These are phyloP conservation scores for Taphrorychus bicolor DNA, from an alignment of 2,888 invertebrate species.

Conservation along the genomic window DNA sequence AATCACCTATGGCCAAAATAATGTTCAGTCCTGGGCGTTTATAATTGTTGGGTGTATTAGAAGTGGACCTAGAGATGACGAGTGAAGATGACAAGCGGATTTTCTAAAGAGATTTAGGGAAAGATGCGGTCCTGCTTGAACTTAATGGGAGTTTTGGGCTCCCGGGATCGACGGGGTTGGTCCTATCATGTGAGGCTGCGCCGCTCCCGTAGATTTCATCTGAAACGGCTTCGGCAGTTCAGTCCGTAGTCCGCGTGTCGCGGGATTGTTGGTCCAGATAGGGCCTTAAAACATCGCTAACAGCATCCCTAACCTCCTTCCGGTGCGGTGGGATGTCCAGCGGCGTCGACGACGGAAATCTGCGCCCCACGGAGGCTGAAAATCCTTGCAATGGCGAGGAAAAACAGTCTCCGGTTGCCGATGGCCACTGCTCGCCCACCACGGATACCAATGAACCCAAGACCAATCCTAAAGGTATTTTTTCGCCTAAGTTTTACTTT, in stretches of 20 bases:
- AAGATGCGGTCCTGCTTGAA: slow-evolving; percentile 38
- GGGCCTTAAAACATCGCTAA: slow-evolving; percentile 40
- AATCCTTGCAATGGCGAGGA: slow-evolving; percentile 38
- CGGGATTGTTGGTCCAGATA: slow-evolving; percentile 55
- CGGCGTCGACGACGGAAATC: slow-evolving; percentile 35
- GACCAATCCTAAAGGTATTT: slow-evolving; percentile 31
- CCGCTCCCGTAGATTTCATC: slow-evolving; percentile 50
- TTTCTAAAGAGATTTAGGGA: slow-evolving; percentile 4
- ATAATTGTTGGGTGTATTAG: neutral
- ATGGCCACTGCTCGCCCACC: slow-evolving; percentile 59
- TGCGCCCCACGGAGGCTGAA: slow-evolving; percentile 32
- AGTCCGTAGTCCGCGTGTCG: slow-evolving; percentile 48
- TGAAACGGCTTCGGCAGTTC: slow-evolving; percentile 50
- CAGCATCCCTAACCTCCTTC: slow-evolving; percentile 42
- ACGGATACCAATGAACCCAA: slow-evolving; percentile 45
- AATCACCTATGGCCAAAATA: neutral
- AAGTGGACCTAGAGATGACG: neutral
- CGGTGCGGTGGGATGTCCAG: slow-evolving; percentile 39
- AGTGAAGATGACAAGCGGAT: neutral
- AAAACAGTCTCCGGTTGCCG: slow-evolving; percentile 51
- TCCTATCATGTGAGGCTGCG: slow-evolving; percentile 60
- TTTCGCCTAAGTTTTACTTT: slow-evolving; percentile 18
- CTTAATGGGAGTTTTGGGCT: slow-evolving; percentile 41
- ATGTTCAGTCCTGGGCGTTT: too few species aligned
- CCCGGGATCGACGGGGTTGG: slow-evolving; percentile 48